These are phyloP conservation scores for Crypturellus undulatus DNA, from an alignment of 2,113 vertebrate genomes.

Conservation along the genomic window DNA sequence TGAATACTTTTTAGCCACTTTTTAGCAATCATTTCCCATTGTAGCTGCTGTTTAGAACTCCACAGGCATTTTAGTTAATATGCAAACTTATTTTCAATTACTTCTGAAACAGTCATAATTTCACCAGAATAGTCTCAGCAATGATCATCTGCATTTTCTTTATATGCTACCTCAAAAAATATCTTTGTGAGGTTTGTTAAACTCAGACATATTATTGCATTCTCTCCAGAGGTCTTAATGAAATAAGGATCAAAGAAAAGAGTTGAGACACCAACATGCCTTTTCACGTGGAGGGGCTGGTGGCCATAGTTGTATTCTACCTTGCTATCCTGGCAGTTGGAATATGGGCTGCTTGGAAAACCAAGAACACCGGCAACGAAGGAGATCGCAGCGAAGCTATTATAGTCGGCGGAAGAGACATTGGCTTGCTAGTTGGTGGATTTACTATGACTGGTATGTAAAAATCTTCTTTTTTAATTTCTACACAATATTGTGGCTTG, in stretches of 20 bases:
- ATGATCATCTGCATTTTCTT: not conserved
- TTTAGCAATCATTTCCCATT: not conserved
- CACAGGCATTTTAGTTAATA: not conserved
- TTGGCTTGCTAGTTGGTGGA: constrained; percentile 94
- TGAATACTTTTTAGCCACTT: not conserved
- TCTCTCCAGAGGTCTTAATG: constrained; percentile 81
- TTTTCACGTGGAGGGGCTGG: constrained; percentile 91
- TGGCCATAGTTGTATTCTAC: constrained; percentile 95
- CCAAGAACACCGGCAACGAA: constrained; percentile 85
- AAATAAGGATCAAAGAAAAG: constrained; percentile 73
- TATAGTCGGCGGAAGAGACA: constrained; percentile 96
- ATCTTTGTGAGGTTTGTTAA: not conserved
- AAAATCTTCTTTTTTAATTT: not conserved
- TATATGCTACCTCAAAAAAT: not conserved
- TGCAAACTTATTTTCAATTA: not conserved
- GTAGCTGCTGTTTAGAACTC: not conserved
- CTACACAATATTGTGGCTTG: not conserved
- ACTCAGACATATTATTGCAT: constrained; percentile 8
- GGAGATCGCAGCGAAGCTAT: constrained; percentile 92
- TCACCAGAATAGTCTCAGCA: not conserved
- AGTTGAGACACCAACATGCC: constrained; percentile 80
- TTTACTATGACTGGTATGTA: constrained; percentile 98
- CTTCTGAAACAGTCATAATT: not conserved
- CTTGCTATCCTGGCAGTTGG: constrained; percentile 92
- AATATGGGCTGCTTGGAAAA: constrained; percentile 99